Conservation (phyloP, 1,140 invertebrate genomes). For the Neodiprion virginianus region DNA sequence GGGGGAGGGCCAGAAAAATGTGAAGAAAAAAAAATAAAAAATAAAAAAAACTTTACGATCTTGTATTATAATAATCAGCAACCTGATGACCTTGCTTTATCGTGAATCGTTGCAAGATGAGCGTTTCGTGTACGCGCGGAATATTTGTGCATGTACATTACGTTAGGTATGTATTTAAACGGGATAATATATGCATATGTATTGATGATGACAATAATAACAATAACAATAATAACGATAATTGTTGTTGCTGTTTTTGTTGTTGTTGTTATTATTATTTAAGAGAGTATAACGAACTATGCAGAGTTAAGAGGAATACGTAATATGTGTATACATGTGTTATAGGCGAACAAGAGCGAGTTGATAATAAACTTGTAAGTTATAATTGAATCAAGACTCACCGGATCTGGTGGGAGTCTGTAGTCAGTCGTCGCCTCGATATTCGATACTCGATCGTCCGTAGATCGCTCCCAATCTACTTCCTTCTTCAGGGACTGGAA, state of each 20-base stretch:
- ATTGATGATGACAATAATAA: slow-evolving; percentile 1
- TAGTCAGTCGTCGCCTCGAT: slow-evolving; percentile 79
- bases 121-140: slow-evolving; percentile 11
- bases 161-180: slow-evolving; percentile 26
- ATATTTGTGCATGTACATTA: background rate
- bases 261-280: background rate
- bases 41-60: background rate
- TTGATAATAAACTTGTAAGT: background rate
- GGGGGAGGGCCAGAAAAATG: background rate
- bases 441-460: slow-evolving; percentile 76
- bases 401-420: slow-evolving; percentile 80
- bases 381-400: slow-evolving; percentile 64
- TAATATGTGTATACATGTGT: background rate
- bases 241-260: background rate
- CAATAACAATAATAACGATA: slow-evolving; percentile 22
- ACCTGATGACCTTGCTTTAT: slow-evolving; percentile 45
- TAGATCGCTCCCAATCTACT: slow-evolving; percentile 79
- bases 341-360: background rate
- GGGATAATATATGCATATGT: slow-evolving; percentile 18
- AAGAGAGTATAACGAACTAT: background rate
- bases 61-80: slow-evolving; percentile 39
- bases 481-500: slow-evolving; percentile 86
- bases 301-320: background rate
- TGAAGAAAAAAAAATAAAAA: background rate
- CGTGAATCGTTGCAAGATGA: slow-evolving; percentile 43